These are phyloP conservation scores for Origma solitaria DNA, from an alignment of 2,113 vertebrate species.

Conservation along the genomic window DNA sequence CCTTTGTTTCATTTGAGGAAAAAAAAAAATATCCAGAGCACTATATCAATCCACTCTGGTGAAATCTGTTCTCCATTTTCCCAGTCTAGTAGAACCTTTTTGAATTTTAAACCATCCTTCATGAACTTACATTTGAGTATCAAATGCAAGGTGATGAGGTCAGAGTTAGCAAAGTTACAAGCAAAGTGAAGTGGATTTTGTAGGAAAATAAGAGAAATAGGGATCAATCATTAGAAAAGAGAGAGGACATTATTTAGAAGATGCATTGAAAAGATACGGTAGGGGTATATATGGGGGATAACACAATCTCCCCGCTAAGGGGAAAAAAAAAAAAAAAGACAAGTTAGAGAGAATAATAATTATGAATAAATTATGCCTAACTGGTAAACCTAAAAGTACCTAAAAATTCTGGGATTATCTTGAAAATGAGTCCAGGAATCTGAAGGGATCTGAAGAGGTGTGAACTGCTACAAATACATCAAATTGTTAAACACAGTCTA, in stretches of 20 bases:
- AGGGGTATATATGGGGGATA: not conserved
- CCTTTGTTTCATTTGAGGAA: not conserved
- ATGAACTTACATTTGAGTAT: not conserved
- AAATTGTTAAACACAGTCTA: not conserved
- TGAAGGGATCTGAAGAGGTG: no score
- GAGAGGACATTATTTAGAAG: not conserved
- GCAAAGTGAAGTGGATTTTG: not conserved
- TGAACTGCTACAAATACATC: not conserved
- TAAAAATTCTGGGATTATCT: not conserved
- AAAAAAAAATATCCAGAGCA: not conserved
- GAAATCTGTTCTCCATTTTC: not conserved
- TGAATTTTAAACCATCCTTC: not conserved
- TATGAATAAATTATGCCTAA: not conserved
- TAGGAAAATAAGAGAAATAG: not conserved
- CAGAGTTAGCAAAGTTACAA: not conserved
- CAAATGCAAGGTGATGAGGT: not conserved
- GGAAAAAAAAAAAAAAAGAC: not conserved
- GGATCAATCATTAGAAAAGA: not conserved
- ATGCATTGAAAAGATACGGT: not conserved
- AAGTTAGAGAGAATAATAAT: not conserved
- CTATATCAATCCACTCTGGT: not conserved
- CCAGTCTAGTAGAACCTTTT: not conserved
- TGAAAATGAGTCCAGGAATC: not conserved
- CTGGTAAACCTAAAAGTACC: not conserved
- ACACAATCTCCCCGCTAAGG: rapidly evolving